Evolutionary conservation across 2,888 invertebrate genomes (phyloP).

Genomic region (Cerastoderma edule): DNA sequence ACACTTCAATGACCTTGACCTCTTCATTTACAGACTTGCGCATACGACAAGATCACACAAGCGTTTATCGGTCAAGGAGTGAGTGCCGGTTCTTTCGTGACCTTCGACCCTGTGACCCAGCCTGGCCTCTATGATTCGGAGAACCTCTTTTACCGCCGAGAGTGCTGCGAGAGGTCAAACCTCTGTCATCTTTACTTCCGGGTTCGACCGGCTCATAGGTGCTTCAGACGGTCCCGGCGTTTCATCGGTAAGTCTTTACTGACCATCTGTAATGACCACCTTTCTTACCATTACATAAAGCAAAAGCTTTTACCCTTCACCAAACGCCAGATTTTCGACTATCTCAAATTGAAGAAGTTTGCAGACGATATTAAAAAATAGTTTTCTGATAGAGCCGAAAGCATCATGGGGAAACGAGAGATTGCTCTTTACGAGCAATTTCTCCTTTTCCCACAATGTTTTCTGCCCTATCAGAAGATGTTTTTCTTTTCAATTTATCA

Average conservation of each 20-base stretch:
- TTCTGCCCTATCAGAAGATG: too few relatives aligned
- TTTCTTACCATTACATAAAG: background rate
- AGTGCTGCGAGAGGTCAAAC: background rate
- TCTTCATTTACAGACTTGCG: slow-evolving; percentile 6
- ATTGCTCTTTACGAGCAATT: too few relatives aligned
- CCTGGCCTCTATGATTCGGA: background rate
- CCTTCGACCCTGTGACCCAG: background rate
- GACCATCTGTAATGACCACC: background rate
- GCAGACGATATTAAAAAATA: background rate
- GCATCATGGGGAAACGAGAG: too few relatives aligned
- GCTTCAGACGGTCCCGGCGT: background rate
- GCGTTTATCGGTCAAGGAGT: background rate
- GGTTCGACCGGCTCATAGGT: slow-evolving; percentile 3
- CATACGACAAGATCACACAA: background rate
- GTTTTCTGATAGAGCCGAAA: too few relatives aligned
- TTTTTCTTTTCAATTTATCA: too few relatives aligned
- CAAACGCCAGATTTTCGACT: background rate
- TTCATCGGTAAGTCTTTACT: background rate
- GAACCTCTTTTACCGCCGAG: background rate
- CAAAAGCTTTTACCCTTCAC: background rate
- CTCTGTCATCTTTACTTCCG: slow-evolving; percentile 3
- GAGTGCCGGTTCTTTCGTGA: background rate
- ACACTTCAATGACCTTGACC: background rate
- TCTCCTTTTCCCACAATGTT: too few relatives aligned
- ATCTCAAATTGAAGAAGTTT: background rate